Evolutionary conservation across 2,797 vertebrate species (phyloP).

Genomic region (Siniperca undulata): DNA sequence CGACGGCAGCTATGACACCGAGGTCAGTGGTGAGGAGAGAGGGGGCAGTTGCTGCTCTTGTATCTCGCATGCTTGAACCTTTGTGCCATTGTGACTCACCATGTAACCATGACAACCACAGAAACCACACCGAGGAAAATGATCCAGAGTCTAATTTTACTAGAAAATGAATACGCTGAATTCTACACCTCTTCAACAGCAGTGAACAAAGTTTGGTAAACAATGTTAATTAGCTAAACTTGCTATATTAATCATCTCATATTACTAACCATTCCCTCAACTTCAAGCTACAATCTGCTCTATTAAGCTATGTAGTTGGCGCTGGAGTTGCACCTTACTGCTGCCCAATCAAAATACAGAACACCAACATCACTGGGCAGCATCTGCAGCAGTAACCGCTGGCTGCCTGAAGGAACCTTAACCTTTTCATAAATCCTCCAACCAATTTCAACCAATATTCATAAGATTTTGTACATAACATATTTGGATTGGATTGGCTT

Average conservation of each 20-base stretch:
- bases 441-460: not conserved
- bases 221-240: constrained; percentile 1
- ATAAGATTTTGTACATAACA: not conserved
- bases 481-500: not conserved
- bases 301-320: not conserved
- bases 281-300: not conserved
- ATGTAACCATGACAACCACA: constrained; percentile 13
- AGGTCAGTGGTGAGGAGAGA: not conserved
- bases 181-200: not conserved
- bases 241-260: not conserved
- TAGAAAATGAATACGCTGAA: not conserved
- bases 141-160: not conserved
- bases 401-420: not conserved
- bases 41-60: not conserved
- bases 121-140: not conserved
- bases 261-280: not conserved
- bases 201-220: not conserved
- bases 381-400: not conserved
- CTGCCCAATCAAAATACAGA: not conserved
- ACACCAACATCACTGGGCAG: not conserved
- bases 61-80: not conserved
- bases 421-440: not conserved
- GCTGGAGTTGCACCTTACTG: not conserved
- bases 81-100: not conserved
- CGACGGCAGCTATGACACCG: not conserved